Conservation (phyloP, 2,113 vertebrate genomes). For the chimpanzee (Pan troglodytes) region NHGRI_mPanTro3-v2.1_pri NC_072415.2:40056501-40057000, state of each 20-base stretch:
- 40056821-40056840: neutral
- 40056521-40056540: neutral
- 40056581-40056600: slow-evolving; percentile 32
- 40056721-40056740: neutral
- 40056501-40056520: neutral
- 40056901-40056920: neutral
- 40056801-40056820: neutral
- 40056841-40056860: neutral
- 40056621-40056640: slow-evolving; percentile 47
- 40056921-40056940: neutral
- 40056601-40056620: slow-evolving; percentile 39
- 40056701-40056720: neutral
- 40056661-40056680: neutral
- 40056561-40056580: slow-evolving; percentile 23
- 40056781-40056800: neutral
- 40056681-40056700: neutral
- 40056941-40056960: neutral
- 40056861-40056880: neutral
- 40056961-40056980: neutral
- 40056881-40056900: neutral
- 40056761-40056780: neutral
- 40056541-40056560: neutral
- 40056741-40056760: neutral
- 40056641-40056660: neutral
- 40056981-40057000: neutral